Evolutionary conservation across 1,140 invertebrate genomes (phyloP).

Genomic region (Bombus superbus): DNA sequence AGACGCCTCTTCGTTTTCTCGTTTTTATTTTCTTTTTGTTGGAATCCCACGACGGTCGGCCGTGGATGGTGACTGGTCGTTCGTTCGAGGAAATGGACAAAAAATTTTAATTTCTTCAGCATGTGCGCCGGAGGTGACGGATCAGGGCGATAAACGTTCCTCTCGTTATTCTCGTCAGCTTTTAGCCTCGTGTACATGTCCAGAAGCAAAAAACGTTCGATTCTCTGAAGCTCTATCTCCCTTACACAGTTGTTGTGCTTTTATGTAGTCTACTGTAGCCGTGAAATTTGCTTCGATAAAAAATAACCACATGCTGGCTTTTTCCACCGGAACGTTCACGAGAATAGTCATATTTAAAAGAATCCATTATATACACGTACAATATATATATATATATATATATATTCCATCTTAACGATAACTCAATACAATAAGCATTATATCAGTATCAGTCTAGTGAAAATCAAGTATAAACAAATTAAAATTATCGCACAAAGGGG

Average conservation of each 20-base stretch:
- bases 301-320: background rate
- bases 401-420: too few species aligned
- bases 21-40: slow-evolving; percentile 38
- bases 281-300: slow-evolving; percentile 25
- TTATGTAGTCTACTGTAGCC: background rate
- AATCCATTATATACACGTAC: background rate
- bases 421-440: too few species aligned
- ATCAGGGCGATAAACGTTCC: slow-evolving; percentile 66
- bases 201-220: slow-evolving; percentile 34
- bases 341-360: background rate
- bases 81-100: slow-evolving; percentile 55
- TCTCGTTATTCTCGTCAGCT: slow-evolving; percentile 40
- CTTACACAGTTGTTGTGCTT: slow-evolving; percentile 11
- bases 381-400: too few species aligned
- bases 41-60: slow-evolving; percentile 32
- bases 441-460: too few species aligned
- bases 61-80: slow-evolving; percentile 42
- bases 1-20: slow-evolving; percentile 10
- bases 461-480: background rate
- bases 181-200: slow-evolving; percentile 21
- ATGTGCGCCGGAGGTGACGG: slow-evolving; percentile 70
- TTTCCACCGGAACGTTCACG: background rate
- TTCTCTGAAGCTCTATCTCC: slow-evolving; percentile 31
- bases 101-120: slow-evolving; percentile 75
- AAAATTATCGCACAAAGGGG: background rate